phyloP scores from a whole-genome alignment of 2,797 vertebrate species.

The Scolopax bukidnonensis region DNA sequence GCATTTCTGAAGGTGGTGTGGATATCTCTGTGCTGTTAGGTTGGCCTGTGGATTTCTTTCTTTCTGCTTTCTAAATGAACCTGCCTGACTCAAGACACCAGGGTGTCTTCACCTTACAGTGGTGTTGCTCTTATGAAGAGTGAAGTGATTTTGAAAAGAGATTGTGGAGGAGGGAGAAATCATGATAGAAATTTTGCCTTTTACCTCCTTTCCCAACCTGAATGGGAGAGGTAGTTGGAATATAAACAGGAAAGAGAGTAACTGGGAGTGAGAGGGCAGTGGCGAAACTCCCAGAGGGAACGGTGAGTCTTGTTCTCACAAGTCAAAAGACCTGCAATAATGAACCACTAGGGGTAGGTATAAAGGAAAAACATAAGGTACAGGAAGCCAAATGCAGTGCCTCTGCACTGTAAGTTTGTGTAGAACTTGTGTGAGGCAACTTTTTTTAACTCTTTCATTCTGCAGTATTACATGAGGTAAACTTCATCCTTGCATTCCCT shows the following conservation, averaged over 20 bases:
- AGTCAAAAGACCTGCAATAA: slow-evolving; percentile 40
- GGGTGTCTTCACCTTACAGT: neutral
- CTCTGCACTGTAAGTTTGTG: neutral
- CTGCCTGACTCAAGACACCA: neutral
- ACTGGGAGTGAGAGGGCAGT: neutral
- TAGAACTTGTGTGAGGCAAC: neutral
- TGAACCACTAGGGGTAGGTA: slow-evolving; percentile 14
- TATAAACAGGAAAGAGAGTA: slow-evolving; percentile 27
- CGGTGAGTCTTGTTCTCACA: slow-evolving; percentile 65
- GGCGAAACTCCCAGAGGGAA: slow-evolving; percentile 39
- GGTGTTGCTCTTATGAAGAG: neutral
- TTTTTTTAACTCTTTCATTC: slow-evolving; percentile 21
- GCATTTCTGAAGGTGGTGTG: neutral
- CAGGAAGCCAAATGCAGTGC: slow-evolving; percentile 24
- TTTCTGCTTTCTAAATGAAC: slow-evolving; percentile 1
- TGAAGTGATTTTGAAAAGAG: slow-evolving; percentile 20
- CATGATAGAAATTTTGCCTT: neutral
- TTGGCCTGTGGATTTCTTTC: neutral
- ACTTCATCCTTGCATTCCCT: neutral
- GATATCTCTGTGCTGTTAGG: neutral
- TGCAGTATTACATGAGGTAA: neutral
- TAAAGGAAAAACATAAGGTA: slow-evolving; percentile 15
- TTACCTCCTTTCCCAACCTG: slow-evolving; percentile 11
- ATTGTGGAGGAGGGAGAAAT: neutral
- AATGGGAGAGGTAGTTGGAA: slow-evolving; percentile 18